phyloP scores from a whole-genome alignment of 1,140 invertebrate species.

The Sminthurinus signatus region DNA sequence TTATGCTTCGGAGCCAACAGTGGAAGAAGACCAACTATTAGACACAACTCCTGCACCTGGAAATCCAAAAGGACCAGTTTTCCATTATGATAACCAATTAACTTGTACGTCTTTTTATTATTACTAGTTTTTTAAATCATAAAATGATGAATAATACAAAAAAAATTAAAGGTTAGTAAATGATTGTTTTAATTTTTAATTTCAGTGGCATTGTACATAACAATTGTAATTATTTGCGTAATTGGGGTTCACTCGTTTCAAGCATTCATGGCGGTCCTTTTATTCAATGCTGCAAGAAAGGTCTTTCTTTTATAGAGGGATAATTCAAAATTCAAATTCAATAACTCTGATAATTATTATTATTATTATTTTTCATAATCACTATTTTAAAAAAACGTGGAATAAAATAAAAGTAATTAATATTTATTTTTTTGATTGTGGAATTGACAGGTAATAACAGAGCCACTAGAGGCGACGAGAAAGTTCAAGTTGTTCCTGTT shows the following conservation, averaged over 20 bases:
- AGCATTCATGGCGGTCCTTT: not conserved
- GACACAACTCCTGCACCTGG: not conserved
- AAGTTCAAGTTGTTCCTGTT: not conserved
- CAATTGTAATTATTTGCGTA: not conserved
- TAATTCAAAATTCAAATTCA: too few species aligned
- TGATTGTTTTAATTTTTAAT: not conserved
- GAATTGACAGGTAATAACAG: not conserved
- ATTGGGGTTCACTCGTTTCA: not conserved
- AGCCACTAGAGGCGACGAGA: not conserved
- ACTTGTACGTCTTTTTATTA: not conserved
- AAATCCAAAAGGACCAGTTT: not conserved
- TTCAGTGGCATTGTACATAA: conserved; percentile 8
- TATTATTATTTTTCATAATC: not conserved
- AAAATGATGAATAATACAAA: too few species aligned
- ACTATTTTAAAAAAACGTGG: not conserved
- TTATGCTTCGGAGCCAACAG: not conserved
- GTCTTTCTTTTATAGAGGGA: not conserved
- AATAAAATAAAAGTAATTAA: not conserved
- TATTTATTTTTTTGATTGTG: not conserved
- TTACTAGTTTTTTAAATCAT: not conserved
- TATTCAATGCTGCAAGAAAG: not conserved
- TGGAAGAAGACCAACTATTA: not conserved
- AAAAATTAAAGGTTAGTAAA: not conserved
- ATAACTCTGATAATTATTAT: too few species aligned
- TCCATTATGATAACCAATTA: not conserved